Evolutionary conservation across 2,888 invertebrate genomes (phyloP).

Genomic region (Orchestes rusci): DNA sequence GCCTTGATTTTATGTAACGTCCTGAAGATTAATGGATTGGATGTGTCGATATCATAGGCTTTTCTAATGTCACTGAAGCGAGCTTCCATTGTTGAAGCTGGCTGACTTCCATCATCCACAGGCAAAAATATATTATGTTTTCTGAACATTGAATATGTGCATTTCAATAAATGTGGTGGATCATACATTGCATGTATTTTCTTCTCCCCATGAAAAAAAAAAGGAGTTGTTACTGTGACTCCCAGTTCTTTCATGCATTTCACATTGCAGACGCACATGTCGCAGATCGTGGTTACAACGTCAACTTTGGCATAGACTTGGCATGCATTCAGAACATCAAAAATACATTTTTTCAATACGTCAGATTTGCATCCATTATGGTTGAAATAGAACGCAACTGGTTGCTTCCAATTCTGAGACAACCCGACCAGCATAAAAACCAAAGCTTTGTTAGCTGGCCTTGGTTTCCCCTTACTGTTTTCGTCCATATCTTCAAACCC

Average conservation of each 20-base stretch:
- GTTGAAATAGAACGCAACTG: constrained; percentile 26
- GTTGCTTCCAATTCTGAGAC: constrained; percentile 23
- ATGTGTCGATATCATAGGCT: constrained; percentile 17
- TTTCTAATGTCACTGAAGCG: constrained; percentile 10
- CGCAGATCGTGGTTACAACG: constrained; percentile 23
- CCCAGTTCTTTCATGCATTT: neutral
- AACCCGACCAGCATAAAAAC: constrained; percentile 16
- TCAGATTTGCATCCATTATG: constrained; percentile 10
- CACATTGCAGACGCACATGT: constrained; percentile 25
- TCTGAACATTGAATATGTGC: constrained; percentile 12
- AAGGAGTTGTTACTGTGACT: constrained; percentile 5
- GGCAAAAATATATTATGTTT: constrained; percentile 21
- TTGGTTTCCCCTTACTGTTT: neutral
- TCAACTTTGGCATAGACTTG: constrained; percentile 10
- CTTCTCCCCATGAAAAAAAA: constrained; percentile 2
- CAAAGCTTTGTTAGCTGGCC: constrained; percentile 18
- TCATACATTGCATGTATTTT: constrained; percentile 9
- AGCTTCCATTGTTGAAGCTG: constrained; percentile 7
- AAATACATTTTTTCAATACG: too few relatives aligned
- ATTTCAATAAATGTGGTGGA: constrained; percentile 15
- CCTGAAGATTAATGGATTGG: constrained; percentile 15
- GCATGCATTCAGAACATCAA: constrained; percentile 18
- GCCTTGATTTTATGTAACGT: constrained; percentile 21
- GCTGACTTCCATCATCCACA: neutral
- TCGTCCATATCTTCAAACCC: constrained; percentile 5